Percentiles rank a stretch among this genome's conserved stretches.
Conservation (phyloP, 2,888 invertebrate species). For the Papilio demoleus region DNA sequence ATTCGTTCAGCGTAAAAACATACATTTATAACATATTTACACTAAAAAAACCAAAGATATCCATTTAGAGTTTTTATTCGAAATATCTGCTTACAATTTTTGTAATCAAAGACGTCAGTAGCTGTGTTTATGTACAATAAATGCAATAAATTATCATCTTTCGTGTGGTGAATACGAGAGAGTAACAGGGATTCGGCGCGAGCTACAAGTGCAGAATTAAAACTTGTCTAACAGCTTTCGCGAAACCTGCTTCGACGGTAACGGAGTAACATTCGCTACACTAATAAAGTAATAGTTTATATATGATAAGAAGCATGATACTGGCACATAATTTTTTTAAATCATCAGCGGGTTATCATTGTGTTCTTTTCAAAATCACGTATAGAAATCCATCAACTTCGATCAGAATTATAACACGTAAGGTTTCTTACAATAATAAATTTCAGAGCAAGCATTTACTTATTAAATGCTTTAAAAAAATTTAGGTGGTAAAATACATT, state of each 20-base stretch:
- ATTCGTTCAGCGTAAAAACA: slow-evolving; percentile 4
- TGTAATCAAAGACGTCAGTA: no score
- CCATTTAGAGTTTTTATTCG: neutral
- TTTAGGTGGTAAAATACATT: no score
- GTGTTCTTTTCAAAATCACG: neutral
- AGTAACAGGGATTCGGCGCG: slow-evolving; percentile 11
- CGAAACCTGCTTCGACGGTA: slow-evolving; percentile 27
- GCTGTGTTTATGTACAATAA: neutral
- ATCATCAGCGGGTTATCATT: neutral
- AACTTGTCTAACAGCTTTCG: slow-evolving; percentile 36
- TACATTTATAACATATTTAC: neutral
- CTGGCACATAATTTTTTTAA: neutral
- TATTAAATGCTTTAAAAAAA: no score
- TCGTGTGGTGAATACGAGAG: slow-evolving; percentile 1
- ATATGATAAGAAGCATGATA: neutral
- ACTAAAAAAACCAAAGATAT: neutral
- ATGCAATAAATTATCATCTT: slow-evolving; percentile 1
- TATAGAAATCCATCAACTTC: neutral
- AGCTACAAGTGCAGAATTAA: slow-evolving; percentile 25
- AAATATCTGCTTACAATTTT: neutral
- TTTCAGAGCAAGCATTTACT: no score
- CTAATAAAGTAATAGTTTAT: slow-evolving; percentile 12
- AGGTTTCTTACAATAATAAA: no score
- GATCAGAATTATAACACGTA: no score
- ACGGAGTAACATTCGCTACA: slow-evolving; percentile 13